A percentile compares a stretch with the other conserved stretches of the same genome.
These are phyloP conservation scores for Nephila pilipes DNA, from an alignment of 1,140 invertebrate species.

Conservation along the genomic window DNA sequence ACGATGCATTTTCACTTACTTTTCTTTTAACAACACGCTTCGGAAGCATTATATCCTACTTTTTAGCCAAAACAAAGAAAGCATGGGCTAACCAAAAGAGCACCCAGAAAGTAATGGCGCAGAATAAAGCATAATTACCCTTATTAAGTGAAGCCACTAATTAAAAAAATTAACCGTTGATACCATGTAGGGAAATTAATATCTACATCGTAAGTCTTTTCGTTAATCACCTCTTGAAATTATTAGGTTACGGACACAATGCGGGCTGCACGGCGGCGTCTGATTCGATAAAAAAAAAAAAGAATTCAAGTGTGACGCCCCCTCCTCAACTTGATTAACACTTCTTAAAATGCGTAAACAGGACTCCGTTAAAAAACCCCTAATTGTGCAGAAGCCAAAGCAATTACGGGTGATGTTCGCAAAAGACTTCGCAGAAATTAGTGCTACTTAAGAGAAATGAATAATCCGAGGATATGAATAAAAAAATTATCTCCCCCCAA, in stretches of 20 bases:
- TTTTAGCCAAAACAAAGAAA: constrained; percentile 6
- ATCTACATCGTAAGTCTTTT: not conserved
- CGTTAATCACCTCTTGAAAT: constrained; percentile 5
- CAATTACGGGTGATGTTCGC: constrained; percentile 3
- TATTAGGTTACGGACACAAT: constrained; percentile 9
- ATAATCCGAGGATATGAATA: not conserved
- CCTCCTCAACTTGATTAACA: constrained; percentile 11
- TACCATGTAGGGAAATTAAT: not conserved
- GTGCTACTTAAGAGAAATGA: constrained; percentile 11
- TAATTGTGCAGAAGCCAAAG: not conserved
- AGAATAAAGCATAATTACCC: constrained; percentile 6
- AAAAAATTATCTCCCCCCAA: not conserved
- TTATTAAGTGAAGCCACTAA: constrained; percentile 19
- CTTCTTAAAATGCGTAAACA: constrained; percentile 27
- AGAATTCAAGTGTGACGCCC: not conserved
- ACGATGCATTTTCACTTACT: no score
- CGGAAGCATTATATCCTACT: not conserved
- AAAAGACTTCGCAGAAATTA: constrained; percentile 22
- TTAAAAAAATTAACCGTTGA: constrained; percentile 21
- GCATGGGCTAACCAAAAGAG: not conserved
- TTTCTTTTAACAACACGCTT: not conserved
- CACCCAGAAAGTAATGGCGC: not conserved
- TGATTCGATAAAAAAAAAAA: constrained; percentile 25
- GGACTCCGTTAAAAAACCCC: not conserved
- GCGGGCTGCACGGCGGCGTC: not conserved